Evolutionary conservation across 2,113 vertebrate genomes (phyloP), one percentile per base, ranked within the genome.

Genomic region (Campylorhamphus procurvoides): DNA sequence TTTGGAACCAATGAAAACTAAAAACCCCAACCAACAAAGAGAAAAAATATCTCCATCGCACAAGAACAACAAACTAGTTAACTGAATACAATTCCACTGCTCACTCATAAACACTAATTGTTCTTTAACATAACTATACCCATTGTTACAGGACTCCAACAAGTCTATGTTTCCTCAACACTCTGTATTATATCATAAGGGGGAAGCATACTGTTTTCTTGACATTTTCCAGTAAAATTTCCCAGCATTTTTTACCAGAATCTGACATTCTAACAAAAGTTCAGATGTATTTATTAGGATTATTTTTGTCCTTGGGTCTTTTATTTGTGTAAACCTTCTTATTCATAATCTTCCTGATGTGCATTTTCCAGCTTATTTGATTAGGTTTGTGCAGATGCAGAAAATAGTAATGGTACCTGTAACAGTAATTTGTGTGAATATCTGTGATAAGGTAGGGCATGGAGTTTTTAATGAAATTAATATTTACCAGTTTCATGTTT

Each of bases 1-100:
- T 94, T 50, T 91, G 89, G 83, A 33, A 55, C 89, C 62, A 63
- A 50, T 4, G 35, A 87, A 95, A 96, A 95, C 59, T n/a, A 73
- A 87, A 94, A 93, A 10, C 18, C 6, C 5, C 19, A 80, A 25
- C 6, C 6, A 81, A 75, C 8, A 90, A 49, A 85, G 9, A 53
- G 49, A 84, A 84, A 78, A 82, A 64, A 74, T 56, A 60, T 9
- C 4, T 64, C 24, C 27, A 19, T 9, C 62, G 76, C 31, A 52
- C 14, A 87, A 58, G 24, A 73, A 42, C 18, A 78, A 50, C 27
- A 76, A 75, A 58, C 3, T 40, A 18, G 8, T 19, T 80, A 58
- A 60, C 9, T 59, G 73, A 92, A 64, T 37, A 77, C 11, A 64
- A 19, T 42, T 71, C 46, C 3, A 10, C 6, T 56, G 15, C 12